Percentiles rank a stretch among this genome's conserved stretches.
These are phyloP conservation scores for Tamias sibiricus DNA, from an alignment of 2,113 vertebrate species.

Conservation along the genomic window DNA sequence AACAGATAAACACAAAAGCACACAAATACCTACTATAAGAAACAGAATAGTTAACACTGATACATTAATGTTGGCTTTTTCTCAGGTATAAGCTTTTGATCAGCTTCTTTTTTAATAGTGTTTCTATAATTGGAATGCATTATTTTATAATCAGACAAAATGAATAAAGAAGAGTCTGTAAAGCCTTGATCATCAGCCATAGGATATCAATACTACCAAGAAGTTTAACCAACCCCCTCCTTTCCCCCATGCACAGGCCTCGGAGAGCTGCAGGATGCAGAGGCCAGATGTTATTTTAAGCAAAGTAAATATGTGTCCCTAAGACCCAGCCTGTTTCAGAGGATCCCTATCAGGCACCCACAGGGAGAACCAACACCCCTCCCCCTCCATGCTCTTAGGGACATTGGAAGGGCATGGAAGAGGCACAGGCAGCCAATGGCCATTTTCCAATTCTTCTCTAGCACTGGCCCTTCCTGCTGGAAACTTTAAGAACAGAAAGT, in stretches of 20 bases:
- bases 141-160: constrained; percentile 14
- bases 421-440: background rate
- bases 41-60: background rate
- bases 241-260: background rate
- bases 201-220: background rate
- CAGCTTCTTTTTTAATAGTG: background rate
- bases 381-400: background rate
- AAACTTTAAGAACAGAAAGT: background rate
- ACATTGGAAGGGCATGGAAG: no score
- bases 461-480: background rate
- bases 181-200: background rate
- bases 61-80: background rate
- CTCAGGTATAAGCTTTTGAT: background rate
- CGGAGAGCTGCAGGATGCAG: background rate
- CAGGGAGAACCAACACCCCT: background rate
- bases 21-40: background rate
- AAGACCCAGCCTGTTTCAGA: background rate
- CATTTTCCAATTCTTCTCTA: background rate
- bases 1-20: background rate
- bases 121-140: background rate
- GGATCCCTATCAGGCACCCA: no score
- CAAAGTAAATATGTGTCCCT: background rate
- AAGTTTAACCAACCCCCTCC: background rate
- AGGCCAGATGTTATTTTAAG: background rate
- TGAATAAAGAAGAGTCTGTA: background rate